Conservation (phyloP, 2,797 vertebrate species). For the Cacajao melanocephalus region DNA sequence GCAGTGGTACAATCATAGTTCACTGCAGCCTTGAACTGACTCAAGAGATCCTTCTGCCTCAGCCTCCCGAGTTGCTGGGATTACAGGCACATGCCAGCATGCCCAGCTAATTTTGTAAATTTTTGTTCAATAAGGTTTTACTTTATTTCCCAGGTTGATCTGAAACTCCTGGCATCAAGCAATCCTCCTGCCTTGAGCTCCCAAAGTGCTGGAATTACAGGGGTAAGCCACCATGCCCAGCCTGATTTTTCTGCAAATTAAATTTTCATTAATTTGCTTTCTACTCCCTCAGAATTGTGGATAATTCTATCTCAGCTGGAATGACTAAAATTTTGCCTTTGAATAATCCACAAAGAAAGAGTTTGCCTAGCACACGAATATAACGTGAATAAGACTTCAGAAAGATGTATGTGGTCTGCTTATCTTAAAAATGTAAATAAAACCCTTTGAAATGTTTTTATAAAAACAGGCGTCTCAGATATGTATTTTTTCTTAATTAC, state of each 20-base stretch:
- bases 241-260: background rate
- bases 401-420: background rate
- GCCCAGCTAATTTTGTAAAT: background rate
- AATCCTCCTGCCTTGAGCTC: background rate
- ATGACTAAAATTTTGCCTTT: conserved; percentile 38
- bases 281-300: background rate
- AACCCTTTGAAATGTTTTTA: conserved; percentile 9
- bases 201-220: background rate
- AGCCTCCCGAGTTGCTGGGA: background rate
- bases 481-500: background rate
- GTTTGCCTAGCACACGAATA: conserved; percentile 9
- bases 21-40: background rate
- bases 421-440: conserved; percentile 30
- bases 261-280: conserved; percentile 35
- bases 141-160: background rate
- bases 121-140: background rate
- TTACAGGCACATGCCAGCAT: background rate
- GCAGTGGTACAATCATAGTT: background rate
- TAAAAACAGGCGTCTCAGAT: background rate
- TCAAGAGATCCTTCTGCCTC: background rate
- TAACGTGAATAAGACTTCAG: conserved; percentile 9
- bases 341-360: background rate
- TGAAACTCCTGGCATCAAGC: background rate
- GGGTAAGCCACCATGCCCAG: background rate
- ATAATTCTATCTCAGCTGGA: background rate